Conservation (phyloP, 2,113 vertebrate genomes). For the Casuarius casuarius region DNA sequence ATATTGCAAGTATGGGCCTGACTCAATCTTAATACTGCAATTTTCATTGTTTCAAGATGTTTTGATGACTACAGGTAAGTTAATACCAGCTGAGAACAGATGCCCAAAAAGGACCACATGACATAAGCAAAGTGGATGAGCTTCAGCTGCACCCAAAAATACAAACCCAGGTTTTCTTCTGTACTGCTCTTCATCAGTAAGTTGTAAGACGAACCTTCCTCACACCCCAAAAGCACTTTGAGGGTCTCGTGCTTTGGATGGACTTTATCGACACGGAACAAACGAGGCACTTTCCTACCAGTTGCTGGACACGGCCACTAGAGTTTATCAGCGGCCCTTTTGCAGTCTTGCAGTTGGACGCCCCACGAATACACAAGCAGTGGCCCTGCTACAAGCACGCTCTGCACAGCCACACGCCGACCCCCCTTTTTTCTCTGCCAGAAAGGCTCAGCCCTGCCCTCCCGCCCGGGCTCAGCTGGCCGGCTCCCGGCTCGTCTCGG, state of each 20-base stretch:
- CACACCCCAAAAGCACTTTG: accelerated
- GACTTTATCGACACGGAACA: neutral
- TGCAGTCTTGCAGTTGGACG: accelerated
- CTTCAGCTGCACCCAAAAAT: accelerated
- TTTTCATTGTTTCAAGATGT: neutral
- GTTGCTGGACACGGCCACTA: neutral
- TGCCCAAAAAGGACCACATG: neutral
- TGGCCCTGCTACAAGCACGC: neutral
- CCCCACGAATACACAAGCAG: neutral
- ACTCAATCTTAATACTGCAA: accelerated
- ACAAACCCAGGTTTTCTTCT: neutral
- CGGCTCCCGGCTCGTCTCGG: too few relatives aligned
- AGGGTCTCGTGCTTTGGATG: neutral
- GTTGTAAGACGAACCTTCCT: neutral
- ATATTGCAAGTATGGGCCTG: neutral
- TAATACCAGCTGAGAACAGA: neutral
- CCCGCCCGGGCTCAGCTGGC: neutral
- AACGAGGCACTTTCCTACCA: neutral
- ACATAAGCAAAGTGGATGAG: neutral
- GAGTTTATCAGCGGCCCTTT: neutral
- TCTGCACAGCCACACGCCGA: neutral
- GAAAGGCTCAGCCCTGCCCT: neutral
- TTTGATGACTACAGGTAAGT: neutral
- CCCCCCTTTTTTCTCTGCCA: neutral
- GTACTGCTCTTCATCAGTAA: neutral